Conservation (phyloP, 1,140 invertebrate genomes). For the Musca vetustissima region DNA sequence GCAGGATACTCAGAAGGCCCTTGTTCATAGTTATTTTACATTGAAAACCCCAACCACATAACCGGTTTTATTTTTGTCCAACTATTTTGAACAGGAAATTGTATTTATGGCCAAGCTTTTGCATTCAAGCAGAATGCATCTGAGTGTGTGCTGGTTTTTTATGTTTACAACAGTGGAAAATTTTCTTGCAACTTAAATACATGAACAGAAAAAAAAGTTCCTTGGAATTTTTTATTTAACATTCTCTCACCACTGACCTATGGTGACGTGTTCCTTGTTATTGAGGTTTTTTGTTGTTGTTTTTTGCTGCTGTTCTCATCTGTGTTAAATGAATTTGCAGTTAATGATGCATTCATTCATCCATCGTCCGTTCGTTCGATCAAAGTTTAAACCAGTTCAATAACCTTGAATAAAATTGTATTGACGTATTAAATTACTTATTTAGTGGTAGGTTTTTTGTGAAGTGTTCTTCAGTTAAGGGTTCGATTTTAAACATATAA, state of each 20-base stretch:
- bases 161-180: constrained; percentile 5
- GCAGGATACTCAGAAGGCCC: no score
- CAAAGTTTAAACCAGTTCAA: no score
- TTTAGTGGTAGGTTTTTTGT: no score
- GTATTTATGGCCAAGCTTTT: not conserved
- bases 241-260: not conserved
- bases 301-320: not conserved
- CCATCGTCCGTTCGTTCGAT: no score
- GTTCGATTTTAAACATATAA: no score
- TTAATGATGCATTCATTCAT: no score
- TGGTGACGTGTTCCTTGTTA: no score
- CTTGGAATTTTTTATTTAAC: not conserved
- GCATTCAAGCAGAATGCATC: not conserved
- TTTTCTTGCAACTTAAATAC: constrained; percentile 16
- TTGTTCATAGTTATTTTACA: no score
- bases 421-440: no score
- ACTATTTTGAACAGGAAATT: constrained; percentile 4
- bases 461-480: no score
- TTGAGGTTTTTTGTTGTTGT: not conserved
- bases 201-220: not conserved
- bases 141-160: no score
- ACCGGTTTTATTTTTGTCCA: constrained; percentile 4
- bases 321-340: not conserved
- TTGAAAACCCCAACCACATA: not conserved
- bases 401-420: no score